phyloP scores from a whole-genome alignment of 1,140 invertebrate species.

The Drosophila grimshawi region DNA sequence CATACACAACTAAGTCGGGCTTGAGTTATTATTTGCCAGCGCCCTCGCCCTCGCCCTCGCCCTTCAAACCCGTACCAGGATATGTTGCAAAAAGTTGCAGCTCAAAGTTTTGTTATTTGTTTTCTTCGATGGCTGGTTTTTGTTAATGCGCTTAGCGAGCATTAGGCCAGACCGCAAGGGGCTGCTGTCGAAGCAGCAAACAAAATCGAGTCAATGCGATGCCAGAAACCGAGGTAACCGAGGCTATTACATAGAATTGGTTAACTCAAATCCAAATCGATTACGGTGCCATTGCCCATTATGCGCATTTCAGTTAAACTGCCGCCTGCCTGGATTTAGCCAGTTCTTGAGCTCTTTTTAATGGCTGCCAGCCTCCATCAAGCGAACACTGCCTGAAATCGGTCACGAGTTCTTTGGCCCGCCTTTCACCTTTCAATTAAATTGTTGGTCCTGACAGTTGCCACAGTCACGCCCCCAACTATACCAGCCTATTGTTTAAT shows the following conservation, averaged over 20 bases:
- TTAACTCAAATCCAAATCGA: slow-evolving; percentile 47
- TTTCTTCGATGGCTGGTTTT: slow-evolving; percentile 1
- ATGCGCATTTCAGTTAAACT: slow-evolving; percentile 37
- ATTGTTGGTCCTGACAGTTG: slow-evolving; percentile 29
- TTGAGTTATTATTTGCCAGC: slow-evolving; percentile 32
- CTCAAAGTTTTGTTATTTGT: slow-evolving; percentile 15
- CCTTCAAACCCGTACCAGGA: neutral
- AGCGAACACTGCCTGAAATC: slow-evolving; percentile 3
- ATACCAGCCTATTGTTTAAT: slow-evolving; percentile 12
- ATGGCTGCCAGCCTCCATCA: slow-evolving; percentile 16
- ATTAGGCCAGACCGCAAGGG: slow-evolving; percentile 22
- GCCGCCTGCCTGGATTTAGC: slow-evolving; percentile 11
- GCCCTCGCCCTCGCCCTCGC: no score
- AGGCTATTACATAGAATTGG: slow-evolving; percentile 35
- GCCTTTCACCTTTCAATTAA: slow-evolving; percentile 54
- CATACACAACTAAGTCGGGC: slow-evolving; percentile 38
- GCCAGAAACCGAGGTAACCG: slow-evolving; percentile 8
- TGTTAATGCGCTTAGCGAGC: slow-evolving; percentile 41
- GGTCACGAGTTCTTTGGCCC: neutral
- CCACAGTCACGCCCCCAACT: slow-evolving; percentile 6
- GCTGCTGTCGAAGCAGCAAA: neutral
- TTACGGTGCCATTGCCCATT: slow-evolving; percentile 58
- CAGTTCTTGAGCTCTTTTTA: slow-evolving; percentile 45
- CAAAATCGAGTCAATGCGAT: neutral
- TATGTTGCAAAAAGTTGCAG: slow-evolving; percentile 12